phyloP scores from a whole-genome alignment of 2,888 invertebrate genomes.

The Platycheirus albimanus region DNA sequence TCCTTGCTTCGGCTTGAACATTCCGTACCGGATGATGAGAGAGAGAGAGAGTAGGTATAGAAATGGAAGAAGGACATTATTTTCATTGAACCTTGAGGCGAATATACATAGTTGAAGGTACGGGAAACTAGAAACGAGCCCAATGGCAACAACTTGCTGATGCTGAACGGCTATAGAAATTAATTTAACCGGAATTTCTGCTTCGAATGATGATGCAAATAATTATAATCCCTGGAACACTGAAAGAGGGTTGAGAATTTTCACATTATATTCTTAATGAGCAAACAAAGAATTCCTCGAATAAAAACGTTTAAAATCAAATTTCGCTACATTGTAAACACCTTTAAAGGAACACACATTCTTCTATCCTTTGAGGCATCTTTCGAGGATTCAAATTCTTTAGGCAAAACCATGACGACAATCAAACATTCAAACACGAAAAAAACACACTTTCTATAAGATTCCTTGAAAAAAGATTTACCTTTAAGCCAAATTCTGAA shows the following conservation, averaged over 20 bases:
- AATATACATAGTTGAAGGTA: slow-evolving; percentile 1
- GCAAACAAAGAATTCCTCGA: neutral
- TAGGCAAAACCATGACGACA: slow-evolving; percentile 26
- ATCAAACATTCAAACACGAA: slow-evolving; percentile 1
- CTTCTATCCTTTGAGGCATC: too few relatives aligned
- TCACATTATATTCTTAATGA: too few relatives aligned
- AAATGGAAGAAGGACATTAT: slow-evolving; percentile 41
- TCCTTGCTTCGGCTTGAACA: slow-evolving; percentile 41
- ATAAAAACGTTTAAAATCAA: neutral
- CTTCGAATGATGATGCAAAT: slow-evolving; percentile 59
- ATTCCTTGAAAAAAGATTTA: slow-evolving; percentile 9
- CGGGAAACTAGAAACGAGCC: too few relatives aligned
- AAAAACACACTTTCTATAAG: slow-evolving; percentile 1
- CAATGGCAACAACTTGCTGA: slow-evolving; percentile 18
- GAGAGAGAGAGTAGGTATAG: too few relatives aligned
- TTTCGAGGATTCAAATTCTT: neutral
- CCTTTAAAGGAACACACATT: too few relatives aligned
- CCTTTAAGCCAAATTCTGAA: slow-evolving; percentile 33
- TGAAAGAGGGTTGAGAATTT: too few relatives aligned
- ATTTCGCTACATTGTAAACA: neutral
- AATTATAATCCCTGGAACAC: slow-evolving; percentile 51
- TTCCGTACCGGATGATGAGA: slow-evolving; percentile 34
- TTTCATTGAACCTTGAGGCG: slow-evolving; percentile 55
- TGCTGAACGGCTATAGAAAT: slow-evolving; percentile 53
- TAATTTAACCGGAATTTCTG: slow-evolving; percentile 71